A percentile compares a stretch with the other conserved stretches of the same genome.
Evolutionary conservation across 2,113 vertebrate species (phyloP).

Genomic region (Ictalurus punctatus): DNA sequence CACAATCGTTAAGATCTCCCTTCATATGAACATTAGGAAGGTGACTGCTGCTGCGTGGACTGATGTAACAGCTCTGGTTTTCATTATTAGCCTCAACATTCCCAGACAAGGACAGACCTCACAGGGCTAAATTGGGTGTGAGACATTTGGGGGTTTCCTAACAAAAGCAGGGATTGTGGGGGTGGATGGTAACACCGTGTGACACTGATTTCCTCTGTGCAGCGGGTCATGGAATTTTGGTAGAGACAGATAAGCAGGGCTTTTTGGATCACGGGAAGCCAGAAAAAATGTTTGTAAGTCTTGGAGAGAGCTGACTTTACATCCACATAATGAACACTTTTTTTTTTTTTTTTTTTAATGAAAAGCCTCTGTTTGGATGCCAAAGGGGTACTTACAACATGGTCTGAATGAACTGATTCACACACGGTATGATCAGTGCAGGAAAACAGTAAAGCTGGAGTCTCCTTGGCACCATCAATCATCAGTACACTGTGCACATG

Average conservation of each 20-base stretch:
- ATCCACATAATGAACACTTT: background rate
- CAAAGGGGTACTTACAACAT: background rate
- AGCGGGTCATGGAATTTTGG: background rate
- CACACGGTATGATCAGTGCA: background rate
- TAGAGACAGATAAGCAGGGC: background rate
- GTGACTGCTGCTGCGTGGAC: background rate
- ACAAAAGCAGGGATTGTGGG: conserved; percentile 29
- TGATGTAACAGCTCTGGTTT: conserved; percentile 1
- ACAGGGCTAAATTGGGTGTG: background rate
- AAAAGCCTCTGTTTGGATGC: background rate
- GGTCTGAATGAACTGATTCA: background rate
- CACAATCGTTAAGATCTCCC: background rate
- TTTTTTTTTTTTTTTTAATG: background rate
- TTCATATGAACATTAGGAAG: background rate
- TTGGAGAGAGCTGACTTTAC: background rate
- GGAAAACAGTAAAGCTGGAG: background rate
- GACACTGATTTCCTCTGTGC: conserved; percentile 22
- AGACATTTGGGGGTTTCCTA: conserved; percentile 25
- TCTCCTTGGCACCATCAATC: background rate
- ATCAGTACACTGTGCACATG: background rate
- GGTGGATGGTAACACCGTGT: background rate
- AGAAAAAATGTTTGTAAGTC: background rate
- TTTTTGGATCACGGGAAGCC: background rate
- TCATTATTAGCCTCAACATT: conserved; percentile 4
- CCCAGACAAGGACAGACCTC: background rate